Evolutionary conservation across 2,113 vertebrate species (phyloP), one percentile per base, ranked within the genome.

Genomic region (Pelecanus crispus): DNA sequence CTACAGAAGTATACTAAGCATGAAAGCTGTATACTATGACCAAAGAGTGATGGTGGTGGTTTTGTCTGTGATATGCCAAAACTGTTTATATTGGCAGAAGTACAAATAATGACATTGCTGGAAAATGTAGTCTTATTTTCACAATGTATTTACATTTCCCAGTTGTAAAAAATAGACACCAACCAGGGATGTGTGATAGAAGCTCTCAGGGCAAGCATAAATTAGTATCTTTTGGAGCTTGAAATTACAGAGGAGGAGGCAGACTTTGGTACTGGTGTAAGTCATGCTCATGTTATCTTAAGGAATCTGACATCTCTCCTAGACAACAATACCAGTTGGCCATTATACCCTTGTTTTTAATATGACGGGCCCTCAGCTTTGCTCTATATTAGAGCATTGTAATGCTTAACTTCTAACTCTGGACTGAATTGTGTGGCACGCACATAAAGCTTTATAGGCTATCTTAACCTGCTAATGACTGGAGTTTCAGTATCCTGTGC

Each of bases 11-110:
- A 6, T 17, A 8, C 18, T 44, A 25, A 63, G 25, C 21, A 16
- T 32, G 59, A 72, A 56, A 50, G 34, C 24, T 74, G 0, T 59
- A 10, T 14, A 3, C 24, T 34, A 0, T 45, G 53, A 56, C 29
- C 22, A 34, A 56, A 16, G 82, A 50, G 29, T 38, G 26, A 34
- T 92, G 81, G 81, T 58, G 32, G 13, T 92, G 34, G 25, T 49
- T 40, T 4, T 40, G 10, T 81, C 31, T 87, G 44, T 42, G 32
- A 29, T 85, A 7, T 13, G 16, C 15, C 49, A 61, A 72, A 77
- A 38, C n/a, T 75, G 29, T 77, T 93, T 63, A 17, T 85, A 12
- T 26, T 79, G 82, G 42, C 56, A 87, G 47, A 38, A 7, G 4
- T 53, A 40, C 17, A 56, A 44, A 38, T 58, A 82, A 52, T 65